Conservation (phyloP, 2,888 invertebrate species). For the Colostygia pectinataria region DNA sequence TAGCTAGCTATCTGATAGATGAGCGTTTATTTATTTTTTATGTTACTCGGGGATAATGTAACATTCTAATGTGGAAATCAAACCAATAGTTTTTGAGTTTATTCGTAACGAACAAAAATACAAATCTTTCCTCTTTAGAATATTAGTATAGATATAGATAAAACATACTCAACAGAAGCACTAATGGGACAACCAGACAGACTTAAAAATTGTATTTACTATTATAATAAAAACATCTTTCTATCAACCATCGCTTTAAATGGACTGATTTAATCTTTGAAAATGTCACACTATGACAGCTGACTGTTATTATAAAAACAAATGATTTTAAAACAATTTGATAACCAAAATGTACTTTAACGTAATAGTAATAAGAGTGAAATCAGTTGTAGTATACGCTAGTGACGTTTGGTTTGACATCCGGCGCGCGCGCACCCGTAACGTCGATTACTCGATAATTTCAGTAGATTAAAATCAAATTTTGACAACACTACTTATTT, state of each 20-base stretch:
- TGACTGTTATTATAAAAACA: constrained; percentile 72
- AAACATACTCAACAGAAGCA: constrained; percentile 8
- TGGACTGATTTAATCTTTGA: constrained; percentile 67
- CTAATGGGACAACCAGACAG: constrained; percentile 28
- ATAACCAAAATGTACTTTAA: constrained; percentile 33
- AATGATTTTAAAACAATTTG: constrained; percentile 32
- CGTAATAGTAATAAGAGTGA: constrained; percentile 28
- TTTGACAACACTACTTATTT: constrained; percentile 73
- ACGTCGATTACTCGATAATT: constrained; percentile 81
- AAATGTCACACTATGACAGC: constrained; percentile 78
- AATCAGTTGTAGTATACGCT: constrained; percentile 5
- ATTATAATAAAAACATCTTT: constrained; percentile 60
- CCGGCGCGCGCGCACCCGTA: constrained; percentile 75
- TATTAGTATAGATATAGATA: too few relatives aligned
- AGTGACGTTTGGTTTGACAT: constrained; percentile 64
- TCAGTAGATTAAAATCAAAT: constrained; percentile 69
- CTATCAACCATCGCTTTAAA: constrained; percentile 75
- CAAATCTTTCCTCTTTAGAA: too few relatives aligned
- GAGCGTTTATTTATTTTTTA: too few relatives aligned
- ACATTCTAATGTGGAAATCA: too few relatives aligned
- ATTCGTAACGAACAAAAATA: too few relatives aligned
- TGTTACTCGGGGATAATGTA: too few relatives aligned
- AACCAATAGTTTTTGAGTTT: too few relatives aligned
- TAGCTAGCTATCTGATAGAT: too few relatives aligned
- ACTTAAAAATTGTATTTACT: constrained; percentile 37